A percentile compares a stretch with the other conserved stretches of the same genome.
Conservation (phyloP, 2,113 vertebrate species). For the Eptesicus fuscus region DNA sequence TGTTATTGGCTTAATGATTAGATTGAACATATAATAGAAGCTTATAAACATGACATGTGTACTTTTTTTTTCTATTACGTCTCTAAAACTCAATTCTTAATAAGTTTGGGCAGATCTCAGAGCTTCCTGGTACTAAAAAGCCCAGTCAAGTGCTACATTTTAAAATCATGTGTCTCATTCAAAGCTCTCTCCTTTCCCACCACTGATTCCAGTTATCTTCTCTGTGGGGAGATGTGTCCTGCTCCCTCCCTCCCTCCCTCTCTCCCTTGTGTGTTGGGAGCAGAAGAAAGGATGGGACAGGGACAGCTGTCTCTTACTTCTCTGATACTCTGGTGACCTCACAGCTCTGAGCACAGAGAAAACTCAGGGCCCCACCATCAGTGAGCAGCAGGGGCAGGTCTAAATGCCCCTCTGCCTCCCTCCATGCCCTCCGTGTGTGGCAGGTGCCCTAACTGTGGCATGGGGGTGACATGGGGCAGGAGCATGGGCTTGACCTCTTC, state of each 20-base stretch:
- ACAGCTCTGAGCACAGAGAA: not conserved
- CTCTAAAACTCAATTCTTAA: not conserved
- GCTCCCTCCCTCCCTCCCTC: too few species aligned
- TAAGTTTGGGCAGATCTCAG: not conserved
- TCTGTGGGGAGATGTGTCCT: not conserved
- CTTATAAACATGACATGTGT: not conserved
- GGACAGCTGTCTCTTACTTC: not conserved
- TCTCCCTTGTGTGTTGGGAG: too few species aligned
- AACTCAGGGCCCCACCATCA: not conserved
- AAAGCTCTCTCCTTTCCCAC: not conserved
- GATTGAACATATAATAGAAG: not conserved
- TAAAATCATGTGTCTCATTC: not conserved
- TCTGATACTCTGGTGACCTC: not conserved
- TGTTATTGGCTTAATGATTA: not conserved
- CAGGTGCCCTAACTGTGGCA: not conserved
- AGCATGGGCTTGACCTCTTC: not conserved
- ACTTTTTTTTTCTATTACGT: not conserved
- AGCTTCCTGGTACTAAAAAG: not conserved
- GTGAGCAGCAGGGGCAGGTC: not conserved
- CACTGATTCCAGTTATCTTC: not conserved
- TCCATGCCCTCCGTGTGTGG: fast-evolving
- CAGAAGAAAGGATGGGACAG: not conserved
- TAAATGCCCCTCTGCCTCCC: fast-evolving
- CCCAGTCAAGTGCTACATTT: not conserved
- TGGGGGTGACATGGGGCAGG: not conserved